phyloP scores from a whole-genome alignment of 2,797 vertebrate genomes.

The Pseudochromis fuscus region DNA sequence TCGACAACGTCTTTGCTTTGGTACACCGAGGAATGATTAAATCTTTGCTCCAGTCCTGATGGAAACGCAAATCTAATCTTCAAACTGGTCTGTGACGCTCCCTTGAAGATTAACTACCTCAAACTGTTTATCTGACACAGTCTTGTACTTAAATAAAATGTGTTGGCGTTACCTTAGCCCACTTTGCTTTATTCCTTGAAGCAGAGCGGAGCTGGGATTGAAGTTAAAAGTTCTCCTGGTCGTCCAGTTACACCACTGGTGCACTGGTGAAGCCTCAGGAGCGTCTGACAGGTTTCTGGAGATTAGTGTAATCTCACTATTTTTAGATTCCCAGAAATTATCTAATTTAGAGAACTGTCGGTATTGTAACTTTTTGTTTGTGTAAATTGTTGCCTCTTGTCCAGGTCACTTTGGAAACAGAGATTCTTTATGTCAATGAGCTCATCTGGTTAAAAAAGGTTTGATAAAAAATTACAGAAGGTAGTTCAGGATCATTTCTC shows the following conservation, averaged over 20 bases:
- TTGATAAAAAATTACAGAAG: no score
- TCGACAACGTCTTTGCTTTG: slow-evolving; percentile 85
- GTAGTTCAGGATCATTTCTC: no score
- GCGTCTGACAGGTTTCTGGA: slow-evolving; percentile 5
- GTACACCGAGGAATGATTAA: slow-evolving; percentile 88
- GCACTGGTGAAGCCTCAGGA: background rate
- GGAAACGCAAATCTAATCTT: slow-evolving; percentile 84
- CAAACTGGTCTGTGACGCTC: slow-evolving; percentile 75
- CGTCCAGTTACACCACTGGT: background rate
- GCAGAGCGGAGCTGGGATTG: background rate
- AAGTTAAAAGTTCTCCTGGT: background rate
- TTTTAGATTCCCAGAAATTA: slow-evolving; percentile 22
- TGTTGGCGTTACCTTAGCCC: slow-evolving; percentile 40
- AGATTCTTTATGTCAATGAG: no score
- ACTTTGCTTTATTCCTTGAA: slow-evolving; percentile 27
- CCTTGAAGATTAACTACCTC: slow-evolving; percentile 80
- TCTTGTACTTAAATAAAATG: slow-evolving; percentile 57
- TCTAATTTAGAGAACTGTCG: slow-evolving; percentile 20
- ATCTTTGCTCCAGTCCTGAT: slow-evolving; percentile 84
- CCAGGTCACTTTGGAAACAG: no score
- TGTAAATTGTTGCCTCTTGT: no score
- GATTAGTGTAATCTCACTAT: slow-evolving; percentile 29
- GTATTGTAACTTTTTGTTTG: no score
- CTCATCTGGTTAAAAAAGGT: no score
- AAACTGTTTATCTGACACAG: slow-evolving; percentile 67